Evolutionary conservation across 30 jellyfish, hydroid and myxozoan genomes (phyloP), one percentile per base, ranked within the genome.

Genomic region (Chironex yamaguchii): DNA sequence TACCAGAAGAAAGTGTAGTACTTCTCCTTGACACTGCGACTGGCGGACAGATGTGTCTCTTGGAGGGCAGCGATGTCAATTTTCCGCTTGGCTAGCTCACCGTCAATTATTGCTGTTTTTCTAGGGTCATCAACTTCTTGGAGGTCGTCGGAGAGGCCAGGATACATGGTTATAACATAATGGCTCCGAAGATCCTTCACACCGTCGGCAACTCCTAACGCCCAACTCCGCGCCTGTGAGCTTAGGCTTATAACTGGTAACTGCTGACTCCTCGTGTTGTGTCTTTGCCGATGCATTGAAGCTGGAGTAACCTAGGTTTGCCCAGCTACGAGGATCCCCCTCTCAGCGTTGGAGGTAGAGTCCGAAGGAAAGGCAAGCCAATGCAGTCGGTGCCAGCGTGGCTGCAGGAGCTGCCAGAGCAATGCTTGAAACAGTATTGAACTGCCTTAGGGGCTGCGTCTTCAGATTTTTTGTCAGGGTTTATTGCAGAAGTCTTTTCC

Each of bases 1-100:
- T 63, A 6, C 92, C 89, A 81, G 34, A 63, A 64, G 88, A 81
- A 63, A 12, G 86, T 42, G 86, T 64, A 64, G 35, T 64, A 4
- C 62, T 27, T 1, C 85, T 81, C 87, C 17, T 0, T 42, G 1
- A 81, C 0, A 29, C 2, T 0, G 26, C 92, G 74, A 25, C 54
- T 6, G 12, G 35, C 85, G 1, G 75, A 24, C 1, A 81, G 89
- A 6, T 76, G 17, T 4, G 92, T 81, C 76, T 81, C 92, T 34
- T 67, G 84, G 14, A 64, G 72, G 4, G 89, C 78, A 1, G 64
- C 85, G 2, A 81, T 36, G 79, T 34, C 52, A 29, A 64, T 67
- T 24, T 67, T 30, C 27, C 34, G 89, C 34, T 32, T 64, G 48
- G 4, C 25, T 12, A 64, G 82, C 35, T 53, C 82, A 27, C 14